A percentile compares a stretch with the other conserved stretches of the same genome.
Evolutionary conservation across 2,113 vertebrate genomes (phyloP).

Genomic region (Casuarius casuarius): DNA sequence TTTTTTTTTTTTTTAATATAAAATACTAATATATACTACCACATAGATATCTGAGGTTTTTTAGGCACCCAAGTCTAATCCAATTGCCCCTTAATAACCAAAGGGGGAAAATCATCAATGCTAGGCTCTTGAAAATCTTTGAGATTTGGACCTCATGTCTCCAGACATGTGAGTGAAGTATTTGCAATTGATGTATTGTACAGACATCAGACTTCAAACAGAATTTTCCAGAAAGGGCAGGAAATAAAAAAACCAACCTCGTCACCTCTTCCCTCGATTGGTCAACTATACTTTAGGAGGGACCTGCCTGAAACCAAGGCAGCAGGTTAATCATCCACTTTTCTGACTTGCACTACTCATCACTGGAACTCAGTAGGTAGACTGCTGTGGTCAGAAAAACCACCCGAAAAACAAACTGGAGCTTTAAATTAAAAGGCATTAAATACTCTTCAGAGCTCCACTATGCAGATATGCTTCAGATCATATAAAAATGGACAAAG

Average conservation of each 20-base stretch:
- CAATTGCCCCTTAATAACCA: background rate
- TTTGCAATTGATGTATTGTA: background rate
- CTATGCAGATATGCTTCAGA: background rate
- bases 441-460: background rate
- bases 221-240: background rate
- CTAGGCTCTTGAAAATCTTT: background rate
- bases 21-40: background rate
- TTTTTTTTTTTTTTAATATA: background rate
- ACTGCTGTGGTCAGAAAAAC: slow-evolving; percentile 98
- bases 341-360: slow-evolving; percentile 98
- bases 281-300: slow-evolving; percentile 96
- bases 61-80: background rate
- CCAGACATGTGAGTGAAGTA: background rate
- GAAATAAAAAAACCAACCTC: slow-evolving; percentile 76
- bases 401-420: slow-evolving; percentile 81
- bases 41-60: background rate
- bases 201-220: background rate
- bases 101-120: background rate
- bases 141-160: background rate
- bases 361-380: slow-evolving; percentile 98
- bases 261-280: slow-evolving; percentile 98
- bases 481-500: background rate
- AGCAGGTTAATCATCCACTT: slow-evolving; percentile 98
- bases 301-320: slow-evolving; percentile 93
- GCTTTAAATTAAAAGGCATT: background rate